Conservation (phyloP, 2,888 invertebrate genomes). For the Ellobium chinense region DNA sequence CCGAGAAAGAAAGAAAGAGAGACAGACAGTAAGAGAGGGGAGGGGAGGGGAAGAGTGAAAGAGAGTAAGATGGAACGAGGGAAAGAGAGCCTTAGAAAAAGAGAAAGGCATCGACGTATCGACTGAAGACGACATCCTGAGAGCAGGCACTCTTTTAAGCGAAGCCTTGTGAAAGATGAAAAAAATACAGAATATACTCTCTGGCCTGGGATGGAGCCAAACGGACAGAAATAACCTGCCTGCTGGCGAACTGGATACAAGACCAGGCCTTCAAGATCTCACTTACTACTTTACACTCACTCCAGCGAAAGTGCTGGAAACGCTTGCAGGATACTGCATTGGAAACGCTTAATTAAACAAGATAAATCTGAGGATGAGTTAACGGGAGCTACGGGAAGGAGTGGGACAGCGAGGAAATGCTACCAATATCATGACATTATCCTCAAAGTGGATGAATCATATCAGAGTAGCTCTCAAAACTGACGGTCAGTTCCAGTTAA, state of each 20-base stretch:
- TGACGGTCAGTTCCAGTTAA: not conserved
- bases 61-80: not conserved
- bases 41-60: conserved; percentile 1
- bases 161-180: no score
- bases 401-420: not conserved
- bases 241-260: no score
- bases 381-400: not conserved
- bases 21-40: conserved; percentile 19
- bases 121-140: not conserved
- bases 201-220: no score
- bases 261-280: no score
- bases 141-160: no score
- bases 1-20: not conserved
- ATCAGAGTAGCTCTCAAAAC: no score
- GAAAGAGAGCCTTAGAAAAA: conserved; percentile 16
- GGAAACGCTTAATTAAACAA: not conserved
- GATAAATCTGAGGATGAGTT: not conserved
- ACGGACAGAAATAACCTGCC: no score
- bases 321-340: not conserved
- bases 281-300: no score
- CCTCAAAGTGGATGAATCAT: no score
- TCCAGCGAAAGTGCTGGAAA: not conserved
- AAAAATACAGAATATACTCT: no score
- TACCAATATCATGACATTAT: no score
- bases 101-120: not conserved